Percentiles rank a stretch among this genome's conserved stretches.
phyloP scores from a whole-genome alignment of 2,113 vertebrate species.

The Tonatia bakeri region DNA sequence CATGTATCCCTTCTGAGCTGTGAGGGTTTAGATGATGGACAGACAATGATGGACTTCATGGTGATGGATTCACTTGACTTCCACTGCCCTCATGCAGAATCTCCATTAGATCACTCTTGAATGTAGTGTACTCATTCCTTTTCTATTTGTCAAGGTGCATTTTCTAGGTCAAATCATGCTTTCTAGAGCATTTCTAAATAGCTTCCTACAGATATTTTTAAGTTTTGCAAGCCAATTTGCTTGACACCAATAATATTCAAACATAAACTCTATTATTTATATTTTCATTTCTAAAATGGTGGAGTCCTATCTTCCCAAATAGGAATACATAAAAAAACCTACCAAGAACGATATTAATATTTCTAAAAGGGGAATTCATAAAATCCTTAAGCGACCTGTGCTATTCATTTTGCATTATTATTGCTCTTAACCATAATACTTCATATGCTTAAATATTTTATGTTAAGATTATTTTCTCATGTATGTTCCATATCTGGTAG shows the following conservation, averaged over 20 bases:
- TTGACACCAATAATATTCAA: background rate
- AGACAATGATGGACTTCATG: constrained; percentile 22
- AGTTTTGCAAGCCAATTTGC: background rate
- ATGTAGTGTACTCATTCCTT: background rate
- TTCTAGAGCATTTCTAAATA: constrained; percentile 16
- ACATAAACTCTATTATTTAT: background rate
- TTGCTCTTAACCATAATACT: background rate
- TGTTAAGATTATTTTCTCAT: background rate
- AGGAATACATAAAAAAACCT: background rate
- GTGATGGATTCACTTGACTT: constrained; percentile 45
- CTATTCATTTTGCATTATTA: background rate
- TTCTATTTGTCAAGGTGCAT: constrained; percentile 40
- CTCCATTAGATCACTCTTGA: constrained; percentile 43
- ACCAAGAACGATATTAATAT: background rate
- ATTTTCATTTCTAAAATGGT: background rate
- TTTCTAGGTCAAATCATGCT: constrained; percentile 35
- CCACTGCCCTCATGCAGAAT: background rate
- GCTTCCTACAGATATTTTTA: background rate
- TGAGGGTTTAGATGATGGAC: constrained; percentile 48
- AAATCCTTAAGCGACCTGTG: background rate
- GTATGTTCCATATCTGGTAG: background rate
- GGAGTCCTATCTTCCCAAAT: background rate
- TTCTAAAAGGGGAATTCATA: background rate
- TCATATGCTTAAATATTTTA: background rate
- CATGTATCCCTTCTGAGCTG: constrained; percentile 23